phyloP scores from a whole-genome alignment of 2,797 vertebrate species.

The Rhinophrynus dorsalis region DNA sequence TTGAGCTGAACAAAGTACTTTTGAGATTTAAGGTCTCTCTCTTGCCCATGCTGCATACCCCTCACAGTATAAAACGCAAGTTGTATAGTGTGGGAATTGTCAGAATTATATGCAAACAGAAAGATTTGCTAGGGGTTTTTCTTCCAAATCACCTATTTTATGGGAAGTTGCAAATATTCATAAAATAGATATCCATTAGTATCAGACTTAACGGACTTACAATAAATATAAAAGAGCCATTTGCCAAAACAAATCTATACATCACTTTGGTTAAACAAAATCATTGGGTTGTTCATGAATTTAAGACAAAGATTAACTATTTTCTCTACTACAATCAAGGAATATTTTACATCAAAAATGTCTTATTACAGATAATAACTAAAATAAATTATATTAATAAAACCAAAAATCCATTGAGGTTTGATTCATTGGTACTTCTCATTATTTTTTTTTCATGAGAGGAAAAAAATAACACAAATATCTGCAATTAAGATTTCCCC shows the following conservation, averaged over 20 bases:
- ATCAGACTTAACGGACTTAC: not conserved
- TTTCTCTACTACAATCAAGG: not conserved
- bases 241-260: not conserved
- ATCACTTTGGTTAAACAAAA: not conserved
- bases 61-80: not conserved
- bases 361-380: not conserved
- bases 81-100: not conserved
- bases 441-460: constrained; percentile 11
- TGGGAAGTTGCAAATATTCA: constrained; percentile 6
- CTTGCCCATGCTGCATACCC: constrained; percentile 13
- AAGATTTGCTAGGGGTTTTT: constrained; percentile 11
- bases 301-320: not conserved
- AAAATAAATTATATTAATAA: constrained; percentile 8
- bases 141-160: not conserved
- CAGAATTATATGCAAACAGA: constrained; percentile 14
- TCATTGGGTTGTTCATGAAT: too few relatives aligned
- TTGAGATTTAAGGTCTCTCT: constrained; percentile 24
- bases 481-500: constrained; percentile 39
- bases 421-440: not conserved
- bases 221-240: not conserved
- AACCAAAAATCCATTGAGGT: not conserved
- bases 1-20: constrained; percentile 43
- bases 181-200: not conserved
- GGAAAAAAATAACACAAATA: constrained; percentile 28
- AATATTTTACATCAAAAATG: not conserved